Base-by-base conservation (phyloP, 2,797 vertebrate genomes). In the Rhinichthys osculus region DNA sequence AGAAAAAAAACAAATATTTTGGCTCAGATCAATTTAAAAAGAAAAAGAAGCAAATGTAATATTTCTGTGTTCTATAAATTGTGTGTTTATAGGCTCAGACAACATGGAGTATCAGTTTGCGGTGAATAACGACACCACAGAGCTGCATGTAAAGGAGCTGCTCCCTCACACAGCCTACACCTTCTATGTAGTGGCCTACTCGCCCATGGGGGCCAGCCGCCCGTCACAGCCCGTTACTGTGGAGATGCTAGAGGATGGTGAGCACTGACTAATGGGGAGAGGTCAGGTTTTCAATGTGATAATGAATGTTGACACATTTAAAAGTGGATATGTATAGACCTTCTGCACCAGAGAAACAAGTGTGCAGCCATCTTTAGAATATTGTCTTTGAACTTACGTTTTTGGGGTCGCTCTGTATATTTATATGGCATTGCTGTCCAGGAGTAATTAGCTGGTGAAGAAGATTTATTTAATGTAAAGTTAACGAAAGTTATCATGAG, bases 21-120 rank as follows among this genome's bases (percentile, higher is more conserved):
- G 5, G 3, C 23, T 19, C 11, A 42, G 33, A 40, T 47, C 30
- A 54, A 6, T 38, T 38, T 6, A 38, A 38, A 0, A 6, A 52
- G 11, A 16, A 38, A 40, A 52, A 44, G 64, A 13, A 44, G 10
- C n/a, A 80, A 67, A 19, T 69, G 1, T 38, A 47, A 17, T 77
- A 40, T 83, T 47, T 85, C 5, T 85, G 42, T 81, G 42, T 85
- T 3, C 23, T 59, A n/a, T 64, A 64, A 30, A 64, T 59, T 85
- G 8, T 85, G 50, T 82, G 50, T 85, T 78, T 91, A 42, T 93
- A 99, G 98, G 97, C 66, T 94, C 95, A 50, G 96, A 98, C 90
- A 97, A 97, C 0, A 95, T 97, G 92, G 98, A 99, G 89, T 97
- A 98, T 92, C 98, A 99, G 93, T 99, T 98, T 93, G 98, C 97